A percentile compares a stretch with the other conserved stretches of the same genome.
Conservation (phyloP, 2,888 invertebrate genomes). For the Notodonta dromedarius region DNA sequence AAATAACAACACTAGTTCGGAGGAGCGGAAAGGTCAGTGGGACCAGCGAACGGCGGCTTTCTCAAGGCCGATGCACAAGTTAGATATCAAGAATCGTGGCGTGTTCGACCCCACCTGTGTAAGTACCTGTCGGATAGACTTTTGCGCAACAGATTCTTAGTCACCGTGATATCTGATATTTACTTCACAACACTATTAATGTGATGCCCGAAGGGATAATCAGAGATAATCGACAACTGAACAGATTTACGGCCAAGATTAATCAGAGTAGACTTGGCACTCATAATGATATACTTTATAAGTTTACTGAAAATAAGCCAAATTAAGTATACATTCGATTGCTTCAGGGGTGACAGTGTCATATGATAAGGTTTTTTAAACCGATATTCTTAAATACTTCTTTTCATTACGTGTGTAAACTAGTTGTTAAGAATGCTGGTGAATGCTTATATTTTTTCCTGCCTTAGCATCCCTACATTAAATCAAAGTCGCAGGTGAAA, state of each 20-base stretch:
- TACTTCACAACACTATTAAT: conserved; percentile 4
- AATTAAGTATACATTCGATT: too few species aligned
- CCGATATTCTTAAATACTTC: too few species aligned
- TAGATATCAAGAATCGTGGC: conserved; percentile 66
- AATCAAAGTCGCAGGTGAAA: neutral
- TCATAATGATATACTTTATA: too few species aligned
- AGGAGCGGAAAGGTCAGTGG: conserved; percentile 66
- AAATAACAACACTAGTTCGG: conserved; percentile 61
- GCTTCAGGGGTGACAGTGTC: too few species aligned
- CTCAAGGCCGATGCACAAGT: conserved; percentile 75
- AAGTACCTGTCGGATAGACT: conserved; percentile 39
- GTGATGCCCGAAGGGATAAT: neutral
- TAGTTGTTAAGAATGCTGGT: too few species aligned
- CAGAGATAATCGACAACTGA: neutral
- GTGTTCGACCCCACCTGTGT: conserved; percentile 65
- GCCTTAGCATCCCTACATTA: neutral
- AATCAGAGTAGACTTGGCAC: too few species aligned
- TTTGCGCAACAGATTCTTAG: conserved; percentile 36
- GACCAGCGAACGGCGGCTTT: conserved; percentile 55
- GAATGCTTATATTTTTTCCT: neutral
- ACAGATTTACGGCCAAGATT: neutral
- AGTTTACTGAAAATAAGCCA: too few species aligned
- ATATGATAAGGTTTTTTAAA: too few species aligned
- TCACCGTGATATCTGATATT: conserved; percentile 17
- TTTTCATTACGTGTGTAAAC: too few species aligned